Evolutionary conservation across 2,888 invertebrate species (phyloP), one percentile per base, ranked within the genome.

Genomic region (Diaperis boleti): DNA sequence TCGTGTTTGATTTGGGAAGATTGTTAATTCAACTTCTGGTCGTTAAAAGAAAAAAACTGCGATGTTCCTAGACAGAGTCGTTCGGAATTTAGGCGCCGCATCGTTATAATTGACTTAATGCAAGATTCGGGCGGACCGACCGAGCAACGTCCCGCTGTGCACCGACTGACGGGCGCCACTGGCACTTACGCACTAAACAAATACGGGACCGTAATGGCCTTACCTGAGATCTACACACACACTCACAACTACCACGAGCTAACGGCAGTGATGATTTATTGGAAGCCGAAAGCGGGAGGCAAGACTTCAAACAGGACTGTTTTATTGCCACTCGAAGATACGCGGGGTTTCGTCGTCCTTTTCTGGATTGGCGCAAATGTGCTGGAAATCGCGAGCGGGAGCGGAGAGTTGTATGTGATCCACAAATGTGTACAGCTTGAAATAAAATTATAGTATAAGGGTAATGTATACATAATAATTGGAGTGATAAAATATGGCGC

Each of bases 101-200:
- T 59, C 45, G 35, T 41, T 62, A 62, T 62, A 62, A 62, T 62
- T 62, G 62, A 55, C 49, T 62, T 39, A 41, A 62, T 62, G 62
- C 62, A 33, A 62, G 62, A 56, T 62, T 62, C 62, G 61, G 61
- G 54, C 62, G 56, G 62, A 33, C 62, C 64, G 35, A 35, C 22
- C 33, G 56, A 37, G 55, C 62, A 45, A 60, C 64, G 68, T 69
- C 72, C 76, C 76, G 69, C 75, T 73, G 71, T 74, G 15, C 71
- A 59, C 71, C 73, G 77, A 75, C 77, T 71, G 73, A 74, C 78
- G 77, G 78, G 78, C 78, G 78, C 78, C 78, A 76, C 76, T 76
- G 76, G 70, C 69, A 68, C 71, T 67, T 68, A 70, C 72, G 66
- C 70, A 69, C 74, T 76, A 75, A 77, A 76, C 77, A 76, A 78